These are phyloP conservation scores for Epinephelus lanceolatus DNA, from an alignment of 2,113 vertebrate species.

Conservation along the genomic window DNA sequence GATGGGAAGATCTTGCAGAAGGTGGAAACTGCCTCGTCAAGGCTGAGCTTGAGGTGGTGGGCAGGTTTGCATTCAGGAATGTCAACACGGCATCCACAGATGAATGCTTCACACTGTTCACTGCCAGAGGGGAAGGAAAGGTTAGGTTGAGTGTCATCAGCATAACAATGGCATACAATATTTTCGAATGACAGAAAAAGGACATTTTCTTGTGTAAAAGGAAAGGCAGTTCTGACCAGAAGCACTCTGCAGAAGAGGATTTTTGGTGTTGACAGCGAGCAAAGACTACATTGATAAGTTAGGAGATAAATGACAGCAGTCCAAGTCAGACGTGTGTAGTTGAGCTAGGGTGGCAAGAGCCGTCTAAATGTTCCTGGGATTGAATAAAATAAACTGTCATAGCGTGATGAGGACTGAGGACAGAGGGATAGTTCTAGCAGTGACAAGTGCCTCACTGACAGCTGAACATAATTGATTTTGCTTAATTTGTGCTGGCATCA, in stretches of 20 bases:
- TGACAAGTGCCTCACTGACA: conserved; percentile 15
- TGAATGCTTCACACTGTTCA: conserved; percentile 54
- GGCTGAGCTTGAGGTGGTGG: conserved; percentile 46
- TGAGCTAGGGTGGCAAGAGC: conserved; percentile 13
- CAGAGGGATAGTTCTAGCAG: conserved; percentile 11
- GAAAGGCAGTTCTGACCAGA: conserved; percentile 10
- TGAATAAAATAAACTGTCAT: conserved; percentile 9
- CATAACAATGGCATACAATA: conserved; percentile 58
- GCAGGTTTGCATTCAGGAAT: conserved; percentile 54
- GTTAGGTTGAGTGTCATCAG: conserved; percentile 63
- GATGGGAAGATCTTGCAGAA: conserved; percentile 58
- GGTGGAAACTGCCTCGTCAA: conserved; percentile 44
- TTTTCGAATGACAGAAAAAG: conserved; percentile 55
- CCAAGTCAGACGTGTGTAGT: conserved; percentile 7
- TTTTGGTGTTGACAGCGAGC: conserved; percentile 24
- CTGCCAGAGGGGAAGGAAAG: conserved; percentile 55
- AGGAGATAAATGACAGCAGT: conserved; percentile 31
- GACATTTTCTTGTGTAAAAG: conserved; percentile 45
- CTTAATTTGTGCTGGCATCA: conserved; percentile 36
- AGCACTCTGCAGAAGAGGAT: conserved; percentile 17
- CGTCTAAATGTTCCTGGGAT: conserved; percentile 16
- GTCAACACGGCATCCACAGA: conserved; percentile 61
- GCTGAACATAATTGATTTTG: conserved; percentile 15
- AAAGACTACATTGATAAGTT: conserved; percentile 25
- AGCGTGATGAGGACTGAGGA: conserved; percentile 21